Base-by-base conservation (phyloP, 2,888 invertebrate species). In the Drosophila bunnanda region DNA sequence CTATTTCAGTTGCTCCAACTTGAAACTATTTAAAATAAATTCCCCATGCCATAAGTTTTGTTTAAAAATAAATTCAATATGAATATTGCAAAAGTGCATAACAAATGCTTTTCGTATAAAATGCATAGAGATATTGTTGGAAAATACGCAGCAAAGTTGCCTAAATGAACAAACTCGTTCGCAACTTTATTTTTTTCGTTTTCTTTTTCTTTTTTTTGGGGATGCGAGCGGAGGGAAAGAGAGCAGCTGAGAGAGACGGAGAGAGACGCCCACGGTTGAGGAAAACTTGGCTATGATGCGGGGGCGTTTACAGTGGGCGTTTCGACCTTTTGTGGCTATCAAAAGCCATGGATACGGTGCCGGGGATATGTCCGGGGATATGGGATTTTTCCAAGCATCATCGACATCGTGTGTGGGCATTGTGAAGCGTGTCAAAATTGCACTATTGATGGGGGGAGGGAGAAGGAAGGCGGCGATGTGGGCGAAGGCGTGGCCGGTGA, bases 81-180 rank as follows among this genome's bases (percentile, higher is more conserved):
- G n/a, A 36, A 36, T 28, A 22, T 15, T 13, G 32, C 58, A 41
- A 12, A 28, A n/a, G 20, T 7, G n/a, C 20, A 17, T 13, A 44
- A 52, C 32, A 60, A 30, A 43, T 38, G 22, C 38, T 38, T 32
- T 25, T 69, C 69, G 75, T 69, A 44, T 20, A 46, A 32, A 25
- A 76, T 48, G 4, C 32, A 30, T n/a, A 67, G 30, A n/a, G 20
- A 28, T n/a, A 41, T 28, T 50, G 59, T 60, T 13, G 17, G n/a
- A 17, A 60, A 60, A 54, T 54, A 17, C 22, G 39, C 32, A 54
- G 79, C 75, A 73, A 68, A 73, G 73, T 81, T 84, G 44, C 41
- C 43, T 22, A 59, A 64, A 54, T 56, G 39, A 59, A 71, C 52
- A 54, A 68, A 57, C 50, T 43, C 50, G 44, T 56, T 28, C 54